Evolutionary conservation across 2,797 vertebrate species (phyloP).

Genomic region (Protonibea diacanthus): DNA sequence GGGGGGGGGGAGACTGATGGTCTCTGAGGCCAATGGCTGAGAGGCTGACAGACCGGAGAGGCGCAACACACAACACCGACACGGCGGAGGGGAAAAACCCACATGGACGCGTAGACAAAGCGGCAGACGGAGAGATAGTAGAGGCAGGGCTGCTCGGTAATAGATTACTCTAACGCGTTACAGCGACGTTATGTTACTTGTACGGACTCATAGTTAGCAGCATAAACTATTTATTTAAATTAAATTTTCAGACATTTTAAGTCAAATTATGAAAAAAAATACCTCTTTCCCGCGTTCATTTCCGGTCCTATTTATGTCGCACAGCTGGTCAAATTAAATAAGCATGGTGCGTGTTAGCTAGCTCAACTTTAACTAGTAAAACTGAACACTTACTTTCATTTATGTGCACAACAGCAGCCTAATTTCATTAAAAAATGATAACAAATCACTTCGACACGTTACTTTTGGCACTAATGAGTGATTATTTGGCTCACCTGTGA

Average conservation of each 20-base stretch:
- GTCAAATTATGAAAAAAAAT: neutral
- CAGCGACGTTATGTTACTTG: neutral
- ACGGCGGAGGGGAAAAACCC: conserved; percentile 38
- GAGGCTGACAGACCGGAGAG: conserved; percentile 36
- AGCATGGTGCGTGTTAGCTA: neutral
- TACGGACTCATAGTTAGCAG: neutral
- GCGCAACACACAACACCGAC: conserved; percentile 32
- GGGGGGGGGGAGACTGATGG: conserved; percentile 70
- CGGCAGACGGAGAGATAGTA: conserved; percentile 39
- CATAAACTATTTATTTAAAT: neutral
- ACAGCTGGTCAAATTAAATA: too few species aligned
- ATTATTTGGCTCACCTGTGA: conserved; percentile 33
- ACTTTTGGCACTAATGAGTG: neutral
- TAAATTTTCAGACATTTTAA: neutral
- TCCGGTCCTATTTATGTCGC: neutral
- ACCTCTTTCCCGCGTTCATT: neutral
- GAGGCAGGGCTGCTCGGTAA: conserved; percentile 35
- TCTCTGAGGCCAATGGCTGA: conserved; percentile 76
- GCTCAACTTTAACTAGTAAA: neutral
- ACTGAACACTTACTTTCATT: neutral
- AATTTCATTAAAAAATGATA: neutral
- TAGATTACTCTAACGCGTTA: conserved; percentile 52
- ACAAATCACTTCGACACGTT: neutral
- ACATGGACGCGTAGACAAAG: conserved; percentile 69
- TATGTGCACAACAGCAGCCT: neutral